Conservation (phyloP, 1,140 invertebrate species). For the Patella vulgata region DNA sequence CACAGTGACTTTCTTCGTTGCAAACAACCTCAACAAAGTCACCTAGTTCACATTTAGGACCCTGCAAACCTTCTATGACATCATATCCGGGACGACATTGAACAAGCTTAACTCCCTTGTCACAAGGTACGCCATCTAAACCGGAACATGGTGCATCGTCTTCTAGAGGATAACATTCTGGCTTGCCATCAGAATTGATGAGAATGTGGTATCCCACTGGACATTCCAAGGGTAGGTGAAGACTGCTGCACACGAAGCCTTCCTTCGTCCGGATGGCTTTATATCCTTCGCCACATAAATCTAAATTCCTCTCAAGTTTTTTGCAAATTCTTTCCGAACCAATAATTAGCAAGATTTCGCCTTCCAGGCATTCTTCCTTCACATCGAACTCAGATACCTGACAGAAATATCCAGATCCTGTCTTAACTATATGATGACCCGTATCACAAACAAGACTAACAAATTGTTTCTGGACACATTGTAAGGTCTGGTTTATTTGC, state of each 20-base stretch:
- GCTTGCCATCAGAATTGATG: too few species aligned
- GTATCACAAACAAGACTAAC: conserved; percentile 8
- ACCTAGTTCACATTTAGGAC: conserved; percentile 3
- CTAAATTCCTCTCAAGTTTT: not conserved
- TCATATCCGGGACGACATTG: conserved; percentile 14
- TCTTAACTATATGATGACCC: not conserved
- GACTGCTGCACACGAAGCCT: too few species aligned
- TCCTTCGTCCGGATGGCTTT: not conserved
- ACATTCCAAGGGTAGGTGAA: too few species aligned
- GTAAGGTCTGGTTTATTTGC: not conserved
- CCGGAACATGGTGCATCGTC: too few species aligned
- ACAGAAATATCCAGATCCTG: not conserved
- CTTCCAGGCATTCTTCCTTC: not conserved
- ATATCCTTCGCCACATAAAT: conserved; percentile 5
- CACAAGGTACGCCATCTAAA: too few species aligned
- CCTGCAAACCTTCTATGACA: not conserved
- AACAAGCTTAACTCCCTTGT: not conserved
- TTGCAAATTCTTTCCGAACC: not conserved
- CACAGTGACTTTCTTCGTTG: not conserved
- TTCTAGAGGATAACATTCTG: too few species aligned
- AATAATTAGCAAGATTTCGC: not conserved
- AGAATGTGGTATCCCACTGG: too few species aligned
- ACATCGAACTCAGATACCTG: not conserved
- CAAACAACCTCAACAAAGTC: conserved; percentile 11
- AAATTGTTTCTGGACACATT: conserved; percentile 7